phyloP scores from a whole-genome alignment of 2,797 vertebrate genomes.

The Delichon dasypus region DNA sequence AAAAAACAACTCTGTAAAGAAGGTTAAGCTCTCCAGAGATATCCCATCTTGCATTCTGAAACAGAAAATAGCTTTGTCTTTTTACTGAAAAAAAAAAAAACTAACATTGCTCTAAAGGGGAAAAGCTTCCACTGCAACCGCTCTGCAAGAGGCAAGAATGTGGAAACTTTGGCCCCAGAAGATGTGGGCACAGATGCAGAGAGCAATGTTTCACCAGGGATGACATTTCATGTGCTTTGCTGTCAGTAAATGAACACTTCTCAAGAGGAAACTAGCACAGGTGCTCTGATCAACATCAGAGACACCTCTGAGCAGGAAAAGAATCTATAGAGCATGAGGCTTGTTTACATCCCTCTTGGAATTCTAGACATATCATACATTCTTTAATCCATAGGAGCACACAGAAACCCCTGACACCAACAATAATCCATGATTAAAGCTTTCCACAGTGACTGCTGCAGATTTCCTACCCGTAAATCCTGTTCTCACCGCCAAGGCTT shows the following conservation, averaged over 20 bases:
- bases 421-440: conserved; percentile 16
- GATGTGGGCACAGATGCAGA: conserved; percentile 21
- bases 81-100: background rate
- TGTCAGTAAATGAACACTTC: background rate
- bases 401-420: conserved; percentile 9
- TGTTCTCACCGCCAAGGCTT: background rate
- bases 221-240: background rate
- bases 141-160: conserved; percentile 29
- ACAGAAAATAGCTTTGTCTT: background rate
- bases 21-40: conserved; percentile 39
- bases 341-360: background rate
- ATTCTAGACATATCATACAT: background rate
- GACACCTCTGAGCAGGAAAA: background rate
- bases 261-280: background rate
- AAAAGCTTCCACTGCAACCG: conserved; percentile 20
- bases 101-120: background rate
- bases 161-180: conserved; percentile 30
- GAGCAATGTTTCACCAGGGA: background rate
- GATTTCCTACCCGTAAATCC: conserved; percentile 14
- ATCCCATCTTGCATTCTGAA: background rate
- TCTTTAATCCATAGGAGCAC: conserved; percentile 8
- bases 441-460: background rate
- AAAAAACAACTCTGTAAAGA: background rate
- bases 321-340: background rate
- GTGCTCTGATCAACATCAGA: background rate